Conservation (phyloP, 2,113 vertebrate species). For the Callithrix jacchus region DNA sequence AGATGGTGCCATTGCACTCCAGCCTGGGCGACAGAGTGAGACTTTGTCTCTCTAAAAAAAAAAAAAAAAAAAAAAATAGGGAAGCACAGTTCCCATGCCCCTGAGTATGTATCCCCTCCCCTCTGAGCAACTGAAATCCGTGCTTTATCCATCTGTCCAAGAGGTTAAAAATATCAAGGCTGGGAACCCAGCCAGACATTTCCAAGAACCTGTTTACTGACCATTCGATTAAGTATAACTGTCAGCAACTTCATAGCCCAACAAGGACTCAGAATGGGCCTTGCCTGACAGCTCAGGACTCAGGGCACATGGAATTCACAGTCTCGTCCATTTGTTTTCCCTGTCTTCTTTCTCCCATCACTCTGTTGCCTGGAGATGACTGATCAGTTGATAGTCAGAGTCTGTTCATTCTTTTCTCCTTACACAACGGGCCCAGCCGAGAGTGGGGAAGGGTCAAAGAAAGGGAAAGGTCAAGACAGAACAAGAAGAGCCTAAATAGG, state of each 20-base stretch:
- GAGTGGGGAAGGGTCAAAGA: neutral
- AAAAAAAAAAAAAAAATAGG: neutral
- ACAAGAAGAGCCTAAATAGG: neutral
- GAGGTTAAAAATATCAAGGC: slow-evolving; percentile 72
- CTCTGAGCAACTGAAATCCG: slow-evolving; percentile 31
- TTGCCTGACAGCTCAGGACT: neutral
- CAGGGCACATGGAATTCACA: neutral
- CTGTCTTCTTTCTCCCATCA: neutral
- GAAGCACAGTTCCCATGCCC: slow-evolving; percentile 50
- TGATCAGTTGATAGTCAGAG: neutral
- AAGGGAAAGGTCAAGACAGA: neutral
- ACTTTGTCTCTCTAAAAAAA: no score
- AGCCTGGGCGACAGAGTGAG: no score
- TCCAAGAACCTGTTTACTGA: slow-evolving; percentile 69
- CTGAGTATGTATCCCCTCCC: neutral
- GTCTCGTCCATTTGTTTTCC: neutral
- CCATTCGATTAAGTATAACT: neutral
- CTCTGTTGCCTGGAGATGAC: neutral
- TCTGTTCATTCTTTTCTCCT: slow-evolving; percentile 20
- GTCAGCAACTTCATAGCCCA: neutral
- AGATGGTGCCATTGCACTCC: no score
- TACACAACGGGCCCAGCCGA: neutral
- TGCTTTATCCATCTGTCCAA: slow-evolving; percentile 27
- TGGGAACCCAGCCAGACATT: slow-evolving; percentile 52
- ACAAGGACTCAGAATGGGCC: neutral